Base-by-base conservation (phyloP, 2,888 invertebrate genomes). In the Orgyia antiqua region DNA sequence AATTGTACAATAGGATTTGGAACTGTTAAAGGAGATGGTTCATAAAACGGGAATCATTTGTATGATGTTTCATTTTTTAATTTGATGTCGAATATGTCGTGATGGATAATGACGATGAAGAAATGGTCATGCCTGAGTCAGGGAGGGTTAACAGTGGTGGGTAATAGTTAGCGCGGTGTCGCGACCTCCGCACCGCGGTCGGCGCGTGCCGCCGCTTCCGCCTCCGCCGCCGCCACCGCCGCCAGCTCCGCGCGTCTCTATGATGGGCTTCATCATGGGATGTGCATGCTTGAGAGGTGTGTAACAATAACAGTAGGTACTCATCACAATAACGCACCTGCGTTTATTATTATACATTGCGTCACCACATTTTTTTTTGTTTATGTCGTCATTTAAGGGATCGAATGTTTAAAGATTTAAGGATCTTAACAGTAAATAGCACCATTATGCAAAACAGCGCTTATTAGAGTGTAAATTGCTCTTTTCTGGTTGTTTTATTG, bases 261-360 rank as follows among this genome's bases (percentile, higher is more conserved):
- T 94, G 94, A 95, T 95, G 94, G 94, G 94, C 88, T 94, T 94
- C 91, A 94, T 94, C 89, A 94, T 94, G 95, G 94, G 94, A 84
- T 95, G 94, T 89, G 93, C 94, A 87, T 95, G 94, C 89, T 91
- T 95, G 87, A 93, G 94, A 94, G 94, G 94, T 94, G 57, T 53
- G 76, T 73, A 60, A 24, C 23, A 23, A 5, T 23, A 10, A 6
- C 10, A n/a, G n/a, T n/a, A n/a, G n/a, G n/a, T n/a, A n/a, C 26
- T n/a, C n/a, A 11, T 17, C 8, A 6, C 13, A 4, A 26, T 6
- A 4, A 15, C 6, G 15, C 15, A 15, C 15, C 15, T 15, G 15
- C 15, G 6, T n/a, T n/a, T n/a, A n/a, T n/a, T n/a, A n/a, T n/a
- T n/a, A n/a, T n/a, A n/a, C n/a, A n/a, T n/a, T n/a, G n/a, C n/a